phyloP scores from a whole-genome alignment of 2,113 vertebrate species.

The Macquaria ambigua region DNA sequence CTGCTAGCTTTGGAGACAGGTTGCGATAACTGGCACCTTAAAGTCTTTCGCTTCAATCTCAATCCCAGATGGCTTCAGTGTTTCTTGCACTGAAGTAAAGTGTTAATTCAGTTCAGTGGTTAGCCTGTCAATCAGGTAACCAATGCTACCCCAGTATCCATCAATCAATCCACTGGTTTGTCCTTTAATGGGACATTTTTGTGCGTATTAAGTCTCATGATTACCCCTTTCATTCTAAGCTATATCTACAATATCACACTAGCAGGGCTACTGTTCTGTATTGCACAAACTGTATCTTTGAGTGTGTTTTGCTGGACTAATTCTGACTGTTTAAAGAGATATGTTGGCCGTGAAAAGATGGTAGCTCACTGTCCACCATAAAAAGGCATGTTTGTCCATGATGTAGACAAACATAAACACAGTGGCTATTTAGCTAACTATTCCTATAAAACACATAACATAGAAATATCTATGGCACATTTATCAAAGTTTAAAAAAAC shows the following conservation, averaged over 20 bases:
- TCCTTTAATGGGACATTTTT: slow-evolving; percentile 10
- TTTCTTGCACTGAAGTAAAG: background rate
- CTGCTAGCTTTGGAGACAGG: slow-evolving; percentile 6
- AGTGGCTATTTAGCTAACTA: slow-evolving; percentile 2
- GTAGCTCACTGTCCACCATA: slow-evolving; percentile 13
- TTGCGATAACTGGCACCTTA: slow-evolving; percentile 13
- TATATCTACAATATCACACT: background rate
- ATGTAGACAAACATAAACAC: slow-evolving; percentile 31
- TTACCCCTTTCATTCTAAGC: background rate
- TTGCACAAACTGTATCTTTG: background rate
- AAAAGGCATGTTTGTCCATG: slow-evolving; percentile 38
- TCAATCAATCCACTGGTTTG: background rate
- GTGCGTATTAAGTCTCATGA: background rate
- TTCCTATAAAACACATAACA: slow-evolving; percentile 35
- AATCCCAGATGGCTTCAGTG: background rate
- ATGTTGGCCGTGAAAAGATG: slow-evolving; percentile 28
- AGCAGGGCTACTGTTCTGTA: background rate
- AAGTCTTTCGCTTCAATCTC: background rate
- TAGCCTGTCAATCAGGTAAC: background rate
- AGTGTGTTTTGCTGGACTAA: slow-evolving; percentile 6
- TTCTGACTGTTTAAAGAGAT: slow-evolving; percentile 30
- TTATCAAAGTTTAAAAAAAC: slow-evolving; percentile 38
- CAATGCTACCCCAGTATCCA: background rate
- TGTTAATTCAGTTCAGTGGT: slow-evolving; percentile 2
- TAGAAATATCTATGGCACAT: slow-evolving; percentile 66